A percentile compares a stretch with the other conserved stretches of the same genome.
Conservation (phyloP, 2,113 vertebrate species). For the Emberiza fucata region DNA sequence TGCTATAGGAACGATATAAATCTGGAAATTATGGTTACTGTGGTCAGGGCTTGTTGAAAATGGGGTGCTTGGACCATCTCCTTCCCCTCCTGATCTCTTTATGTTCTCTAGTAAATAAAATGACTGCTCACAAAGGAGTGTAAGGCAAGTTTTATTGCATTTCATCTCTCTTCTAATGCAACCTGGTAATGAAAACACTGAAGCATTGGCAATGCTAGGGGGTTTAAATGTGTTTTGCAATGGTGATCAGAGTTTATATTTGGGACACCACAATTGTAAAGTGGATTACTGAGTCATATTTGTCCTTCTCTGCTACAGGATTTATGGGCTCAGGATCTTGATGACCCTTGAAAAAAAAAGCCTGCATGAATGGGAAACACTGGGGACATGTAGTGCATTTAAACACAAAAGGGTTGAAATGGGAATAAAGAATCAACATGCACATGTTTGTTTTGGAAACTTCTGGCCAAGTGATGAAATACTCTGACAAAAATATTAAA, state of each 20-base stretch:
- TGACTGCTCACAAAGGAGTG: not conserved
- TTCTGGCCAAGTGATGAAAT: not conserved
- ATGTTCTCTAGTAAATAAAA: not conserved
- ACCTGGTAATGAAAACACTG: not conserved
- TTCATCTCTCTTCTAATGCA: not conserved
- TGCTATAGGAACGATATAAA: not conserved
- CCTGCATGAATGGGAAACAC: not conserved
- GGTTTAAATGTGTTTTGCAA: not conserved
- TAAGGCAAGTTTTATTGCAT: not conserved
- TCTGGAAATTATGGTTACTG: fast-evolving
- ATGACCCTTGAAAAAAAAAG: not conserved
- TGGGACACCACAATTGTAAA: not conserved
- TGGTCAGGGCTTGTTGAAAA: not conserved
- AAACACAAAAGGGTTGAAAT: not conserved
- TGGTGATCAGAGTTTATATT: not conserved
- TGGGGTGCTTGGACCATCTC: too few species aligned
- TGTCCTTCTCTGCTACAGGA: not conserved
- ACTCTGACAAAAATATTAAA: not conserved
- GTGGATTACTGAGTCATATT: not conserved
- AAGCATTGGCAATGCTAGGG: too few species aligned
- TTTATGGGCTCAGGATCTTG: not conserved
- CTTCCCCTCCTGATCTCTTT: not conserved
- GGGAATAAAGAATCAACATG: not conserved
- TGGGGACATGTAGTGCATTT: not conserved
- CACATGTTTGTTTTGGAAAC: not conserved